Evolutionary conservation across 2,797 vertebrate species (phyloP), one percentile per base, ranked within the genome.

Genomic region (Syndactyla subalaris): DNA sequence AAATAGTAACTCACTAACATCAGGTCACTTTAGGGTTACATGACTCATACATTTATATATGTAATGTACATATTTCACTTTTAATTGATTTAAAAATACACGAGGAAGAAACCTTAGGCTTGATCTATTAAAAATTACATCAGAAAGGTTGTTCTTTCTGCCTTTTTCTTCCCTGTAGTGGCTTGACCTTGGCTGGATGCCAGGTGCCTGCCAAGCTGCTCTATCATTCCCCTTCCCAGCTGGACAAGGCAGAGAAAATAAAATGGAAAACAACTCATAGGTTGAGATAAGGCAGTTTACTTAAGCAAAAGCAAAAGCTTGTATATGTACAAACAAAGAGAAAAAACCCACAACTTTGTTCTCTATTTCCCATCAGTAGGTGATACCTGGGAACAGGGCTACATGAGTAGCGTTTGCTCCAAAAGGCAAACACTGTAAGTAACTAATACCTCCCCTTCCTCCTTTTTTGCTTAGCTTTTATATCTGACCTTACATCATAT

Each of bases 241-340:
- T 36, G 18, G 21, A 23, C 26, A 32, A 21, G 14, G 21, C 4
- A 10, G 18, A 84, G 45, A 77, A 77, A 89, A 59, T 46, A 52
- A 52, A 26, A 46, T 10, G 15, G 58, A 46, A 65, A 71, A 27
- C 0, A 0, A 27, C 12, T 59, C 10, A 6, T 26, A 45, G 10
- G 2, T 23, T 58, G 43, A 63, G 8, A 32, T 46, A 72, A 65
- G 30, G 39, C 21, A 23, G 7, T 65, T 32, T 36, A 52, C 24
- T 43, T 34, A 58, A 72, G 52, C 12, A 46, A 52, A 58, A 58
- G 29, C 29, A 12, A 7, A 84, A 84, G 38, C n/a, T 52, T 46
- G 14, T 4, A 7, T 5, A 4, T 0, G 1, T 34, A 59, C 5
- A 71, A 51, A 14, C 12, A 38, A 41, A 32, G 12, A 49, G 19